Evolutionary conservation across 2,888 invertebrate species (phyloP), one percentile per base, ranked within the genome.

Genomic region (Lepidonotus clava): DNA sequence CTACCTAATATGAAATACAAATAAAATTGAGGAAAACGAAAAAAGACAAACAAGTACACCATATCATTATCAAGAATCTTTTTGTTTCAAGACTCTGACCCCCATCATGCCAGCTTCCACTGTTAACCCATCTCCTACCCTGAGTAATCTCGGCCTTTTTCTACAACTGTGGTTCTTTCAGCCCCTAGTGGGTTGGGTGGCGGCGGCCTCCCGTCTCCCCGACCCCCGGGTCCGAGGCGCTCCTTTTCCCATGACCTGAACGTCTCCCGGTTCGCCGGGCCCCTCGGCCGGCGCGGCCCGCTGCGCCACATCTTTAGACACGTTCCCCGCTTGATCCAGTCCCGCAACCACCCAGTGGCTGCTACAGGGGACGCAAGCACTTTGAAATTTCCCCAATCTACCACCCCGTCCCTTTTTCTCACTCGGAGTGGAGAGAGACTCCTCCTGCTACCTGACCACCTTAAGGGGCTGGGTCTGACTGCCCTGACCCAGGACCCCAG

Each of bases 281-380:
- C 21, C 14, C 5, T 0, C 1, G 71, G 71, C 14, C 36, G 71
- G 71, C 61, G 61, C 28, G 61, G 61, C 61, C 61, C 21, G 11
- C 61, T 71, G 36, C 34, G 38, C 34, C 71, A 71, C 71, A 34
- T 71, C 11, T 8, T 71, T 24, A 71, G 71, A 71, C 71, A 71
- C 38, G 5, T 32, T 71, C 71, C 34, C 11, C 61, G 53, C n/a
- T 18, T n/a, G n/a, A n/a, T n/a, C n/a, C n/a, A n/a, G n/a, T n/a
- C n/a, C n/a, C n/a, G n/a, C n/a, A n/a, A n/a, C n/a, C n/a, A n/a
- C n/a, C n/a, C n/a, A n/a, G n/a, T n/a, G n/a, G n/a, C n/a, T n/a
- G n/a, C n/a, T n/a, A n/a, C n/a, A n/a, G n/a, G n/a, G n/a, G n/a
- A n/a, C n/a, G n/a, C n/a, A n/a, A n/a, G n/a, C n/a, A n/a, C n/a